Conservation (phyloP, 2,113 vertebrate genomes). For the Tyrannus savana region DNA sequence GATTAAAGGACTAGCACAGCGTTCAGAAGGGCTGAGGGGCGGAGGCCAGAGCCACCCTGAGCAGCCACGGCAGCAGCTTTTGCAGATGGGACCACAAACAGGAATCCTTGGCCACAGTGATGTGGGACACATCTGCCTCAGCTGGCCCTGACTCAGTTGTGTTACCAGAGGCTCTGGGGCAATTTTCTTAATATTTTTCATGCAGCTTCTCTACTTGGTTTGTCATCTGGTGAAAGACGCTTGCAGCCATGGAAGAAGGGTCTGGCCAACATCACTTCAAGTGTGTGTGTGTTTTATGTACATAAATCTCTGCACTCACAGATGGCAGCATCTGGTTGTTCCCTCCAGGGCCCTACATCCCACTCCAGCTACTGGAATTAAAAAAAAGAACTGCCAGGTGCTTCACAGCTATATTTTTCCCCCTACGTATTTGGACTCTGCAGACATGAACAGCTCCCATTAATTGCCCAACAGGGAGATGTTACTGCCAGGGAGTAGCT, state of each 20-base stretch:
- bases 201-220: background rate
- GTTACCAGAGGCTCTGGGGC: background rate
- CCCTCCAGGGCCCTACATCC: background rate
- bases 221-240: background rate
- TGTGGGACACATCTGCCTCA: background rate
- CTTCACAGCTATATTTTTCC: background rate
- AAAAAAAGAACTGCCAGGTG: background rate
- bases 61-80: background rate
- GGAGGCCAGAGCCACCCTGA: background rate
- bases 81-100: background rate
- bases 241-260: background rate
- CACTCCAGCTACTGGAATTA: conserved; percentile 2
- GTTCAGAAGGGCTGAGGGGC: background rate
- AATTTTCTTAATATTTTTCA: background rate
- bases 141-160: background rate
- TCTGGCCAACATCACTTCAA: background rate
- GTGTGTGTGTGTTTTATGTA: background rate
- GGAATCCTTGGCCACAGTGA: background rate
- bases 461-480: conserved; percentile 55
- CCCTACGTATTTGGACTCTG: background rate
- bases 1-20: background rate
- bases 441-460: background rate
- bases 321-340: conserved; percentile 31
- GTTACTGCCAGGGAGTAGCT: conserved; percentile 41
- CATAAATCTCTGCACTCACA: conserved; percentile 18